phyloP scores from a whole-genome alignment of 2,113 vertebrate species.

The Antechinus flavipes region DNA sequence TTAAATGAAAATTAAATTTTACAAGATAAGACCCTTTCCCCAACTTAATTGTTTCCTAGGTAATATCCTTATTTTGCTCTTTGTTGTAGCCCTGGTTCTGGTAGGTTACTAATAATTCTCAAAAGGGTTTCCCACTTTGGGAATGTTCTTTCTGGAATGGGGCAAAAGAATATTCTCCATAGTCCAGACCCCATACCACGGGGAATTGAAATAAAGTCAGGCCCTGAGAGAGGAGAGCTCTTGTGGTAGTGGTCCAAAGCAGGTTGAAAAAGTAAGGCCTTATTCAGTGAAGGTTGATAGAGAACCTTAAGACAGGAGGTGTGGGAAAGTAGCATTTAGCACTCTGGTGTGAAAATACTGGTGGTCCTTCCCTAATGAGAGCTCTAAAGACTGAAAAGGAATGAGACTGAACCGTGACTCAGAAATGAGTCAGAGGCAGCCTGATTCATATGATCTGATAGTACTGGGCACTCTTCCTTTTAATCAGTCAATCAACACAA shows the following conservation, averaged over 20 bases:
- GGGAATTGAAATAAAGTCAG: neutral
- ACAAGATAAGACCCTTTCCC: neutral
- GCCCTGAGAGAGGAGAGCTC: neutral
- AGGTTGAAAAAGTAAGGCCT: neutral
- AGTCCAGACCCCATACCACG: neutral
- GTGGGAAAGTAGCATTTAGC: neutral
- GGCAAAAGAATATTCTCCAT: neutral
- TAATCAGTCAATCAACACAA: neutral
- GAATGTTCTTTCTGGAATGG: neutral
- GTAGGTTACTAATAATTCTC: conserved; percentile 1
- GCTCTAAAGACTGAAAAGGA: neutral
- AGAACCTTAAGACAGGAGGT: neutral
- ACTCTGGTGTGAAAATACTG: neutral
- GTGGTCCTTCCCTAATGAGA: neutral
- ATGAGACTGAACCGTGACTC: neutral
- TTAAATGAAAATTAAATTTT: neutral
- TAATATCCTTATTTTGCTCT: neutral
- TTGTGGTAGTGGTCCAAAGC: neutral
- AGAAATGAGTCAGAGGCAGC: neutral
- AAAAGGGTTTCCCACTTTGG: neutral
- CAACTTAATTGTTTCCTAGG: neutral
- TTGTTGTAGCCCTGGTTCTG: conserved; percentile 29
- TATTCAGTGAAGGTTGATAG: neutral
- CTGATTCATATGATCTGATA: neutral
- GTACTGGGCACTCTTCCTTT: neutral